Evolutionary conservation across 1,140 invertebrate species (phyloP), one percentile per base, ranked within the genome.

Genomic region (Octopus bimaculoides): DNA sequence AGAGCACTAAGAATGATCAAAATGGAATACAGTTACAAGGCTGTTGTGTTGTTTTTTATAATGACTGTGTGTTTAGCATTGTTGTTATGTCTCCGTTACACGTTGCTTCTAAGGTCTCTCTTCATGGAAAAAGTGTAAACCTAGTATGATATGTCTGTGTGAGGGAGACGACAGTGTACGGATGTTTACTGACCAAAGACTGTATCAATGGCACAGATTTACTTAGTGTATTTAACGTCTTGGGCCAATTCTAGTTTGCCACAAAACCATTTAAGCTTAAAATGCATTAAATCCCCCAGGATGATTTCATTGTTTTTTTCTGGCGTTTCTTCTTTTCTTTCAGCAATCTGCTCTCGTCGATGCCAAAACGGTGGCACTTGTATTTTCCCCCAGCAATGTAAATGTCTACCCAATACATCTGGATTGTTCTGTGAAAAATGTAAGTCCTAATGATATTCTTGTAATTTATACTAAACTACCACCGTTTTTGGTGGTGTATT

Each of bases 341-440:
- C 81, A 87, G 86, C 83, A 69, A 81, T 82, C 54, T 87, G 86
- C 75, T 78, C 79, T 17, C 81, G 79, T 78, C 79, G 80, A 12
- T 87, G 86, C 74, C 82, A 82, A 69, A 86, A 87, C 79, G 86
- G 86, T 20, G 86, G 86, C n/a, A 79, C 76, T 10, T 87, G 86
- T 78, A 79, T 80, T 1, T 79, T 81, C 12, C 82, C 81, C 17
- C 84, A 85, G 53, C 82, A 77, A 76, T 86, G 86, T 76, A 73
- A 54, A 26, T 87, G 86, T 78, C 73, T 20, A 17, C 71, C 80
- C 4, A 80, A 81, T 9, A 85, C 82, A 74, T 81, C 69, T n/a
- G 86, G 86, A 41, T 80, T 80, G 78, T 81, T 79, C 69, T 87
- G 86, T 69, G 85, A 87, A 17, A 84, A 78, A 83, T 82, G 86